These are phyloP conservation scores for Chloropsis cyanopogon DNA, from an alignment of 2,113 vertebrate species.

Conservation along the genomic window DNA sequence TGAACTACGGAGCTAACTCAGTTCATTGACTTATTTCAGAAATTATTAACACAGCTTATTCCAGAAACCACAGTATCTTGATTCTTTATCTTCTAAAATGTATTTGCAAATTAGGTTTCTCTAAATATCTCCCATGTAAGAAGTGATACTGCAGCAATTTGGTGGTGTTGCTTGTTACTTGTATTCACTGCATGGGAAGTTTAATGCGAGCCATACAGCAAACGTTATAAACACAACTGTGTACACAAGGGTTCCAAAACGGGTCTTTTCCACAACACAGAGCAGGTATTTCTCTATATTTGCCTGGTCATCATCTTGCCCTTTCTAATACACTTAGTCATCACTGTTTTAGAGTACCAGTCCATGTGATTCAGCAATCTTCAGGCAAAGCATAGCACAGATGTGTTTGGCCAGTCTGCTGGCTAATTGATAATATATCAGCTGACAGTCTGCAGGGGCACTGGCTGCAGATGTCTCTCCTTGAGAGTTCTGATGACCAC, in stretches of 20 bases:
- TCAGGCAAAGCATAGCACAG: background rate
- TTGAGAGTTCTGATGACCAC: background rate
- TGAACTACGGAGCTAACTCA: background rate
- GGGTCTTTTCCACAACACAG: background rate
- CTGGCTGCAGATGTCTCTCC: conserved; percentile 1
- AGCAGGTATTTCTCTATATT: background rate
- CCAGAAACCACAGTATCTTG: background rate
- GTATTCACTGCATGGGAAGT: background rate
- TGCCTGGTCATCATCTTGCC: background rate
- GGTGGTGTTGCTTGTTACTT: background rate
- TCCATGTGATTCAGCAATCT: conserved; percentile 37
- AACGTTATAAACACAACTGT: background rate
- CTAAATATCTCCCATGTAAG: background rate
- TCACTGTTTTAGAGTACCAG: background rate
- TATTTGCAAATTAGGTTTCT: background rate
- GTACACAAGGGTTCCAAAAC: background rate
- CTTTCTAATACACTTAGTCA: background rate
- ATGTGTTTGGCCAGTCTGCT: background rate
- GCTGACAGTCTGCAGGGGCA: background rate
- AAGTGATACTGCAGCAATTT: background rate
- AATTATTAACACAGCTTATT: background rate
- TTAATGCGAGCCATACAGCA: background rate
- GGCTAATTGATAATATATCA: conserved; percentile 35
- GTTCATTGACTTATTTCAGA: background rate
- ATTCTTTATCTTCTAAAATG: background rate